Conservation (phyloP, 1,140 invertebrate species). For the Drosophila suzukii region DNA sequence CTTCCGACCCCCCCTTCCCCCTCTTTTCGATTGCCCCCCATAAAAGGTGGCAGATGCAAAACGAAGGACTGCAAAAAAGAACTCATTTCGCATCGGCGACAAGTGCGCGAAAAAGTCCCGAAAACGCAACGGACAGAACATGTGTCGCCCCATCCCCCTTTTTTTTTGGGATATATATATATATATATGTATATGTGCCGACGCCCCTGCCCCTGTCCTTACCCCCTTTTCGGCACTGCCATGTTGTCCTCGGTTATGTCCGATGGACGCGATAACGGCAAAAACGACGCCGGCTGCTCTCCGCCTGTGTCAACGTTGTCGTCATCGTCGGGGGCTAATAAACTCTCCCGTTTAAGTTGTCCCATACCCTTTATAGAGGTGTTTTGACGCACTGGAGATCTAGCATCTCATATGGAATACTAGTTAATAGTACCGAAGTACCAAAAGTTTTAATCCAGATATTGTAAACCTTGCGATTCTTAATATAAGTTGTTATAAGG, state of each 20-base stretch:
- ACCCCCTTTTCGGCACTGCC: slow-evolving; percentile 17
- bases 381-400: not conserved
- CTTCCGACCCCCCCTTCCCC: not conserved
- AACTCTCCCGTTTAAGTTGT: slow-evolving; percentile 58
- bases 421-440: no score
- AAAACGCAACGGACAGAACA: slow-evolving; percentile 53
- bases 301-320: slow-evolving; percentile 29
- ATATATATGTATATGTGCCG: not conserved
- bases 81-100: slow-evolving; percentile 55
- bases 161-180: slow-evolving; percentile 9
- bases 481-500: no score
- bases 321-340: slow-evolving; percentile 64
- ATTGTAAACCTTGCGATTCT: no score
- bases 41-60: slow-evolving; percentile 51
- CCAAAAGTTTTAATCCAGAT: no score
- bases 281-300: slow-evolving; percentile 53
- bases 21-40: not conserved
- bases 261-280: slow-evolving; percentile 59
- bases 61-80: slow-evolving; percentile 27
- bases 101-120: slow-evolving; percentile 66
- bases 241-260: slow-evolving; percentile 56
- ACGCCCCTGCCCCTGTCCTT: not conserved
- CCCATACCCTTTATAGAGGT: slow-evolving; percentile 12
- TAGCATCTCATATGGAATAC: not conserved
- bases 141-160: slow-evolving; percentile 47